Evolutionary conservation across 2,888 invertebrate species (phyloP).

Genomic region (Tenthredo scrophulariae): DNA sequence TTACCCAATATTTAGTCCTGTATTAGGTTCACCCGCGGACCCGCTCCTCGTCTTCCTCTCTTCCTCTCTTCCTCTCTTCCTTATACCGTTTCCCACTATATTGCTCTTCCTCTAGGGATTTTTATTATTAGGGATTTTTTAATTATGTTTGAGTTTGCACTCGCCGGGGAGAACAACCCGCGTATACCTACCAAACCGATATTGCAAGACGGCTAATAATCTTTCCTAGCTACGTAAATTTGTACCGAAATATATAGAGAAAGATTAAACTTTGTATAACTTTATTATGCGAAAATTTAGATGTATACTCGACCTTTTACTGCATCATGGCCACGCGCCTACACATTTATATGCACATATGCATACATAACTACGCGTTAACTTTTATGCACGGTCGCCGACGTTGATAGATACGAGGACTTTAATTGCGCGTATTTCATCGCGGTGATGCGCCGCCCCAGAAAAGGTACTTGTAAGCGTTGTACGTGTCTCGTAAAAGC

Average conservation of each 20-base stretch:
- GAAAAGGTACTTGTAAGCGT: slow-evolving; percentile 18
- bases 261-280: neutral
- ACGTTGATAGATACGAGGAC: slow-evolving; percentile 42
- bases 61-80: slow-evolving; percentile 43
- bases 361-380: neutral
- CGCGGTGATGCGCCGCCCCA: neutral
- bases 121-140: slow-evolving; percentile 63
- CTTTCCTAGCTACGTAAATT: slow-evolving; percentile 30
- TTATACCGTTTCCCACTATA: slow-evolving; percentile 54
- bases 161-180: slow-evolving; percentile 15
- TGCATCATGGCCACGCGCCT: neutral
- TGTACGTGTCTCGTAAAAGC: neutral
- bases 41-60: slow-evolving; percentile 50
- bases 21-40: slow-evolving; percentile 61
- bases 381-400: slow-evolving; percentile 14
- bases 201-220: slow-evolving; percentile 47
- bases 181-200: neutral
- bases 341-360: neutral
- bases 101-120: slow-evolving; percentile 57
- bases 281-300: neutral
- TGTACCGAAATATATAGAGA: neutral
- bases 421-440: slow-evolving; percentile 44
- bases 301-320: neutral
- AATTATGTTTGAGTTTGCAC: slow-evolving; percentile 65
- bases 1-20: slow-evolving; percentile 69